phyloP scores from a whole-genome alignment of 2,888 invertebrate species.

The Drosophila infuscata region DNA sequence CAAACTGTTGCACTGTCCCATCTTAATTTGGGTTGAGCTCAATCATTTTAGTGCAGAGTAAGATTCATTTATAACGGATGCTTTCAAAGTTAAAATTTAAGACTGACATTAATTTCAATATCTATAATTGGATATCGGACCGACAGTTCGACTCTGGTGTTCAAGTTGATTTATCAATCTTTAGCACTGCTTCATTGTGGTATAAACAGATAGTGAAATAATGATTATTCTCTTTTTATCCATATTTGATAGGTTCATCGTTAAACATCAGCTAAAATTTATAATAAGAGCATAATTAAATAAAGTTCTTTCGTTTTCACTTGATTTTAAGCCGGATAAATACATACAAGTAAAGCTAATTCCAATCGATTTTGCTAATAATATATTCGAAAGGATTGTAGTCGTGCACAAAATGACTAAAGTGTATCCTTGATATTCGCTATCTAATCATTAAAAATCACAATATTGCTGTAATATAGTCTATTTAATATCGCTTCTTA shows the following conservation, averaged over 20 bases:
- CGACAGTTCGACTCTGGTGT: neutral
- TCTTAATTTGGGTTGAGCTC: neutral
- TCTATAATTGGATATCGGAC: neutral
- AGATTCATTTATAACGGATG: neutral
- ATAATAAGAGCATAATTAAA: neutral
- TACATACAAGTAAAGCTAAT: neutral
- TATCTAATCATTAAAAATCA: neutral
- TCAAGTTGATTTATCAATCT: neutral
- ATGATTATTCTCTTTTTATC: neutral
- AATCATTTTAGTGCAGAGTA: neutral
- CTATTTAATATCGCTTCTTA: slow-evolving; percentile 43
- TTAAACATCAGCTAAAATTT: too few relatives aligned
- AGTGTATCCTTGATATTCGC: neutral
- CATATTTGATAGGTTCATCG: too few relatives aligned
- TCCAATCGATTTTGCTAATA: neutral
- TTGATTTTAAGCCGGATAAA: neutral
- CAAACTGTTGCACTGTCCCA: slow-evolving; percentile 3
- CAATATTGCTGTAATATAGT: slow-evolving; percentile 9
- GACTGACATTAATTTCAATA: too few relatives aligned
- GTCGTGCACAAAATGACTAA: neutral
- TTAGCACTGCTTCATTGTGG: neutral
- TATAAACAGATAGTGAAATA: neutral
- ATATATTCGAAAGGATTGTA: neutral
- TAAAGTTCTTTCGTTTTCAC: neutral
- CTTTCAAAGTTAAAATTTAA: neutral